Conservation (phyloP, 2,113 vertebrate species). For the Jaculus jaculus region DNA sequence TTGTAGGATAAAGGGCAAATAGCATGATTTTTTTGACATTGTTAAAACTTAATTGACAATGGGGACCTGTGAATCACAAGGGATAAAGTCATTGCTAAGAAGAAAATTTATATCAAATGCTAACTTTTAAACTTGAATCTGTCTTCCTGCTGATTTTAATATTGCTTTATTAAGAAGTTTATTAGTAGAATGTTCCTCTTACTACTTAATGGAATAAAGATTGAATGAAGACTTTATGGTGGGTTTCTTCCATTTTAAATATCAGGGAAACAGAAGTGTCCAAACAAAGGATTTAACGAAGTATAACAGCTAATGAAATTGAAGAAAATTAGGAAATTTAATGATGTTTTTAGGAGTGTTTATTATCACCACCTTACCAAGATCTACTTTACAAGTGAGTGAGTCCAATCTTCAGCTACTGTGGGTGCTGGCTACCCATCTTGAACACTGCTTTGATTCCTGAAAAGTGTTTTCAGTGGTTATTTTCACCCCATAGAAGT, state of each 20-base stretch:
- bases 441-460: neutral
- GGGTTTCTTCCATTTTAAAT: neutral
- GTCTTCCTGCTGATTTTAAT: neutral
- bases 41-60: conserved; percentile 16
- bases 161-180: conserved; percentile 29
- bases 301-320: neutral
- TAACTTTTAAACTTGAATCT: neutral
- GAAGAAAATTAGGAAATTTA: neutral
- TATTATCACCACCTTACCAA: neutral
- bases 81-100: neutral
- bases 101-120: neutral
- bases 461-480: neutral
- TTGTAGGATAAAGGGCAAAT: conserved; percentile 18
- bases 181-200: neutral
- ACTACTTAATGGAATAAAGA: neutral
- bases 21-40: neutral
- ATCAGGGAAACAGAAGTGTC: neutral
- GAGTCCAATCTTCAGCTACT: neutral
- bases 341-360: neutral
- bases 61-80: neutral
- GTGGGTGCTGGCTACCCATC: neutral
- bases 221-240: neutral
- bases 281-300: neutral
- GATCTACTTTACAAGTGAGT: neutral
- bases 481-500: neutral